Percentiles rank a stretch among this genome's conserved stretches.
Evolutionary conservation across 2,797 vertebrate species (phyloP).

Genomic region (Sebastes taczanowskii): DNA sequence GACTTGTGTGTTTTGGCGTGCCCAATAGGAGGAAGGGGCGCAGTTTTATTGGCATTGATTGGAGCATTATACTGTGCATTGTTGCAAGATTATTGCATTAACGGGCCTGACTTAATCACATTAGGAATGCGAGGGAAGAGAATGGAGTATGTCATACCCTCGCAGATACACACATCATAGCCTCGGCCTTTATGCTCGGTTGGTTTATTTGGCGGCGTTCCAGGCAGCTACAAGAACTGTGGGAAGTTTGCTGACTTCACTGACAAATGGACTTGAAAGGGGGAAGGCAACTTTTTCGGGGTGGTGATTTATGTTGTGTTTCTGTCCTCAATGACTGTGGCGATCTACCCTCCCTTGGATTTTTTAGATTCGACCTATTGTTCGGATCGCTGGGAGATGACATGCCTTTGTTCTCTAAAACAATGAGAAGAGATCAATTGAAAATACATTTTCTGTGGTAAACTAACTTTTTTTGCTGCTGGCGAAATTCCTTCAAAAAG

Average conservation of each 20-base stretch:
- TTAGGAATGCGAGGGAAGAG: constrained; percentile 72
- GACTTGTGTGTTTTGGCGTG: constrained; percentile 60
- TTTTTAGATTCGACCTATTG: constrained; percentile 49
- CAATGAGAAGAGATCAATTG: constrained; percentile 62
- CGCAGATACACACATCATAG: constrained; percentile 62
- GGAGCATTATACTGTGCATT: constrained; percentile 73
- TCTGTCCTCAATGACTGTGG: constrained; percentile 52
- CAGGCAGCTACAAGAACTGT: constrained; percentile 56
- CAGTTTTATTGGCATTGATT: constrained; percentile 81
- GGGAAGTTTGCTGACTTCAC: constrained; percentile 75
- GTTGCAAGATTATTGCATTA: constrained; percentile 82
- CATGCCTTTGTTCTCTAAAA: constrained; percentile 63
- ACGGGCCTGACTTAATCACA: constrained; percentile 75
- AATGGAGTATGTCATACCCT: constrained; percentile 71
- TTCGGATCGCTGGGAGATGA: constrained; percentile 44
- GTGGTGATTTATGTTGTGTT: constrained; percentile 78
- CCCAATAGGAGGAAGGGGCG: constrained; percentile 51
- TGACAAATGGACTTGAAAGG: constrained; percentile 68
- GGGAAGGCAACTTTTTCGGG: constrained; percentile 54
- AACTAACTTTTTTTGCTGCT: constrained; percentile 14
- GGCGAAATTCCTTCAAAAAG: constrained; percentile 20
- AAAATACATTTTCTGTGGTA: constrained; percentile 33
- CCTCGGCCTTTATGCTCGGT: constrained; percentile 39
- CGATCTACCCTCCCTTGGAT: constrained; percentile 31
- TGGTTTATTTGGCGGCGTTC: constrained; percentile 59